A percentile compares a stretch with the other conserved stretches of the same genome.
Conservation (phyloP, 2,888 invertebrate genomes). For the Physocephala rufipes region DNA sequence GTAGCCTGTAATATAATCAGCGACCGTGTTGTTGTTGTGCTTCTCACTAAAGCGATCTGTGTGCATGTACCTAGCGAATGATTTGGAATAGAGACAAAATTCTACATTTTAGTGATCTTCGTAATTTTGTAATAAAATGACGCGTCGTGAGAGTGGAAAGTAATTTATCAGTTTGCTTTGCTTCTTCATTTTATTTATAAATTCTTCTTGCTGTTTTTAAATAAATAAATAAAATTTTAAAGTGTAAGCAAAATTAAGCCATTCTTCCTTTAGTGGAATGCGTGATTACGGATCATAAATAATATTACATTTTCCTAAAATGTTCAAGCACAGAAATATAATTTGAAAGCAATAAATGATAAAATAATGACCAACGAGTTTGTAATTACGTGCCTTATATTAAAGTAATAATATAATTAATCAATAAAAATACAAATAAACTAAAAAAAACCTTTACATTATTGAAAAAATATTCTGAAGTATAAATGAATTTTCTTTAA, state of each 20-base stretch:
- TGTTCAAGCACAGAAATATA: no score
- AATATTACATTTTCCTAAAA: no score
- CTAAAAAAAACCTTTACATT: neutral
- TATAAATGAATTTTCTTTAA: no score
- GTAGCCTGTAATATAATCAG: neutral
- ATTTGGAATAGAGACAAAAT: constrained; percentile 34
- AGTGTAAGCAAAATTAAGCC: no score
- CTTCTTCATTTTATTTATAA: constrained; percentile 9
- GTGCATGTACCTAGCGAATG: constrained; percentile 22
- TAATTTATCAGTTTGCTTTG: constrained; percentile 26
- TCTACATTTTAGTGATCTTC: constrained; percentile 53
- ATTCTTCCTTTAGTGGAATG: neutral
- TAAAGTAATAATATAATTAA: neutral
- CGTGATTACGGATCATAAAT: neutral
- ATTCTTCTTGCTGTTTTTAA: constrained; percentile 21
- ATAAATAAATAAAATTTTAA: neutral
- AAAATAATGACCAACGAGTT: neutral
- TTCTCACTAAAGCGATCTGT: no score
- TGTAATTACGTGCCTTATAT: neutral
- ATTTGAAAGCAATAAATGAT: no score
- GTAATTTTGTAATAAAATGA: constrained; percentile 50
- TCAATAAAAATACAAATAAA: neutral
- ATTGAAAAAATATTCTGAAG: neutral
- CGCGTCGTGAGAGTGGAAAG: constrained; percentile 37
- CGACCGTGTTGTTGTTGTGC: neutral